These are phyloP conservation scores for Calliopsis andreniformis DNA, from an alignment of 1,140 invertebrate species.

Conservation along the genomic window DNA sequence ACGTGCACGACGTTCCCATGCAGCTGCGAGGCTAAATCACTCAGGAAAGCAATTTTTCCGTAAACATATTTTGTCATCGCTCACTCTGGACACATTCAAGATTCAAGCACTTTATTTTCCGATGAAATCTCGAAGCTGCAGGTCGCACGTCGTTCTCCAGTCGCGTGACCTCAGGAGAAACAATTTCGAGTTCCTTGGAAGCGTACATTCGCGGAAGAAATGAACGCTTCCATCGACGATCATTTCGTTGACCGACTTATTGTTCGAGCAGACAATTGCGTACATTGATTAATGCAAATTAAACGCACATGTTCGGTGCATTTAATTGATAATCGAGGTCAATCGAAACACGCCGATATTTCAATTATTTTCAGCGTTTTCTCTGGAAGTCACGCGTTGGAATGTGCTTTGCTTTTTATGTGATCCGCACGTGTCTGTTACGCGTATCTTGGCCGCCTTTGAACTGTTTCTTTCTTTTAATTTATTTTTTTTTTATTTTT, in stretches of 20 bases:
- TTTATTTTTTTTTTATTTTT: conserved; percentile 15
- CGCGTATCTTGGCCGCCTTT: conserved; percentile 50
- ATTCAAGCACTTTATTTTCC: neutral
- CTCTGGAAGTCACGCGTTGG: conserved; percentile 30
- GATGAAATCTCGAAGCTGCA: conserved; percentile 14
- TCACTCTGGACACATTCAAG: neutral
- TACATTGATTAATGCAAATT: too few relatives aligned
- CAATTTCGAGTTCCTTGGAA: neutral
- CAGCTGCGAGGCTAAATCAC: conserved; percentile 18
- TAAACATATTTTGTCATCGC: neutral
- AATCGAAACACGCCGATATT: too few relatives aligned
- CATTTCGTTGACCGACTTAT: too few relatives aligned
- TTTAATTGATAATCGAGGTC: too few relatives aligned
- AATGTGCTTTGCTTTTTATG: conserved; percentile 60
- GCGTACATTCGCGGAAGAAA: neutral
- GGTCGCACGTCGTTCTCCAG: neutral
- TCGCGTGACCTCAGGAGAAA: conserved; percentile 11
- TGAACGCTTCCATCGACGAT: neutral
- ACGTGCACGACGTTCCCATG: conserved; percentile 51
- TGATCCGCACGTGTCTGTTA: conserved; percentile 55
- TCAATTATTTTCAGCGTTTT: neutral
- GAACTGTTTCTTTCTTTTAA: conserved; percentile 33
- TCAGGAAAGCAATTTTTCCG: neutral
- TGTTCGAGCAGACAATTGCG: too few relatives aligned
- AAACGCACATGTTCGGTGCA: too few relatives aligned